These are phyloP conservation scores for Cheilosia scutellata DNA, from an alignment of 2,888 invertebrate species.

Conservation along the genomic window DNA sequence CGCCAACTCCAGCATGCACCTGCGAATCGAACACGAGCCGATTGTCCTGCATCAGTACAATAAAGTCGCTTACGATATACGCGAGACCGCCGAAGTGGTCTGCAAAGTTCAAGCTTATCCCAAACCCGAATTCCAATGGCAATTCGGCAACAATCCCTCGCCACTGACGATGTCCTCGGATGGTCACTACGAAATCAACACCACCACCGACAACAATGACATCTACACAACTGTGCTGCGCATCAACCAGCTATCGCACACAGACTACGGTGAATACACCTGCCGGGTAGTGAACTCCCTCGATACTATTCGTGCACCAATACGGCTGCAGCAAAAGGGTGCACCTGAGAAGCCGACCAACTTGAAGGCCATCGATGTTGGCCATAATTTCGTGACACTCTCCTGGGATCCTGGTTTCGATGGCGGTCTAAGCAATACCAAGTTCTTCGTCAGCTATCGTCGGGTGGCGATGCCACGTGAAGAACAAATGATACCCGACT, in stretches of 20 bases:
- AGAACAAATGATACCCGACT: constrained; percentile 87
- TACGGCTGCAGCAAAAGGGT: constrained; percentile 93
- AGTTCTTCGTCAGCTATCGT: constrained; percentile 93
- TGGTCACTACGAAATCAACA: constrained; percentile 93
- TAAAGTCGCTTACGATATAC: constrained; percentile 94
- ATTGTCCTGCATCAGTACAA: constrained; percentile 93
- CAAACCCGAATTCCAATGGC: constrained; percentile 97
- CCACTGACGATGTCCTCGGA: constrained; percentile 92
- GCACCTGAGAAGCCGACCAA: constrained; percentile 93
- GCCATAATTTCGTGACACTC: constrained; percentile 91
- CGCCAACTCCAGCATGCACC: constrained; percentile 94
- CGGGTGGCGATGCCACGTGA: constrained; percentile 87
- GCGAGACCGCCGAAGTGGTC: constrained; percentile 93
- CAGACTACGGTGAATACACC: constrained; percentile 96
- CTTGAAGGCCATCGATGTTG: constrained; percentile 89
- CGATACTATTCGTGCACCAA: constrained; percentile 90
- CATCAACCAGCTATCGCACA: constrained; percentile 90
- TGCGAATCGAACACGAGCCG: constrained; percentile 96
- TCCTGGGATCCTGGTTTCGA: constrained; percentile 96
- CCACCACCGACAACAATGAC: constrained; percentile 92
- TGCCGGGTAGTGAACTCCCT: constrained; percentile 94
- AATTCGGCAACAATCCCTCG: constrained; percentile 90
- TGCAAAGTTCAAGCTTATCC: constrained; percentile 97
- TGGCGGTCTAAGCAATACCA: constrained; percentile 93
- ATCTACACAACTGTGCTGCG: constrained; percentile 91